These are phyloP conservation scores for Plagodis dolabraria DNA, from an alignment of 2,888 invertebrate species.

Conservation along the genomic window DNA sequence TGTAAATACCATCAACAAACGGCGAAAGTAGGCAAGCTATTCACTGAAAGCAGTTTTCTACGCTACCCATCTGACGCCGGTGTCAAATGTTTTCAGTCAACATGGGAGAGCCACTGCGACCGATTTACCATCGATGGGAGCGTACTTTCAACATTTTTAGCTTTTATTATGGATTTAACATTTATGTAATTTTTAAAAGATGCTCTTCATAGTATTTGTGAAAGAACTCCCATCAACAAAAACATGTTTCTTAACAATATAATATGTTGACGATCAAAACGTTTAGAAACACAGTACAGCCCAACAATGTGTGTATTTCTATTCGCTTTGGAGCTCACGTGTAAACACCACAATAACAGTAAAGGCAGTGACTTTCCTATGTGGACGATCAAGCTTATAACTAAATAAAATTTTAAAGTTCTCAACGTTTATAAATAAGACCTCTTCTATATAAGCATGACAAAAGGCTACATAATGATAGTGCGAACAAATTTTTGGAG, in stretches of 20 bases:
- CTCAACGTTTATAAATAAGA: constrained; percentile 7
- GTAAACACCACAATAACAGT: too few species aligned
- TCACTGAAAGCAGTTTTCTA: constrained; percentile 7
- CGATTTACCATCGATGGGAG: neutral
- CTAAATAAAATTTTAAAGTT: constrained; percentile 5
- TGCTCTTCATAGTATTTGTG: too few species aligned
- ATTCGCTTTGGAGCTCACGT: constrained; percentile 1
- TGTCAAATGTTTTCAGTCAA: constrained; percentile 1
- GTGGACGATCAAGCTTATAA: constrained; percentile 4
- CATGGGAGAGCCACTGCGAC: constrained; percentile 6
- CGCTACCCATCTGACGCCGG: neutral
- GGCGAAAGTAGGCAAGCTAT: neutral
- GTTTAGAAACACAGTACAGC: constrained; percentile 4
- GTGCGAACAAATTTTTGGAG: neutral
- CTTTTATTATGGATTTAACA: too few species aligned
- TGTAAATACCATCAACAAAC: neutral
- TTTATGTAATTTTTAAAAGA: too few species aligned
- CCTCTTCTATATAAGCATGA: constrained; percentile 6
- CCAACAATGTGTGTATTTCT: constrained; percentile 4
- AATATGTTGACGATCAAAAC: constrained; percentile 3
- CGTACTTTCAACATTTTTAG: neutral
- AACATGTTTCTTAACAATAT: neutral
- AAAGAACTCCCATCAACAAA: neutral
- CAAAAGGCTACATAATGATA: constrained; percentile 1
- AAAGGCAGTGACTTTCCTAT: constrained; percentile 4